Conservation (phyloP, 35 echinoderm and acorn worm species). For the Lytechinus pictus region DNA sequence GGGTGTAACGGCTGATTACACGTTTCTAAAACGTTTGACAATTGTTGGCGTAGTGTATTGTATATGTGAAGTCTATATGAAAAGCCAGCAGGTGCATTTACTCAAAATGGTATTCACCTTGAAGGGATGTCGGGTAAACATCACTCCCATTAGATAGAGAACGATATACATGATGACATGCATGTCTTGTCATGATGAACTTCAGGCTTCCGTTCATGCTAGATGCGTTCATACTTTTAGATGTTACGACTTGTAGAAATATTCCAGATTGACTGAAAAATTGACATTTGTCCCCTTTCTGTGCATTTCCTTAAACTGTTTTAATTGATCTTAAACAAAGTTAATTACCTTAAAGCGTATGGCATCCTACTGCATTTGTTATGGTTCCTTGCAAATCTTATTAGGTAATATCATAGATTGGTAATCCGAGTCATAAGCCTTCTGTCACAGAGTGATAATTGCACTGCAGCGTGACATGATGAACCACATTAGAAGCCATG, state of each 20-base stretch:
- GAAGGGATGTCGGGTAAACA: neutral
- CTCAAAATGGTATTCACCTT: neutral
- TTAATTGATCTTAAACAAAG: too few species aligned
- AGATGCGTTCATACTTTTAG: neutral
- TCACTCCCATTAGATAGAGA: neutral
- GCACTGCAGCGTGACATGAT: neutral
- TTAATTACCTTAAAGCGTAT: neutral
- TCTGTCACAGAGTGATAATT: neutral
- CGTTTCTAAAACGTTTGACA: neutral
- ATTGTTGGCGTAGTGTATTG: neutral
- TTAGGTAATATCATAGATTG: neutral
- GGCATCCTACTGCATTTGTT: neutral
- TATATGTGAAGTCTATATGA: neutral
- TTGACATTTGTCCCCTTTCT: too few species aligned
- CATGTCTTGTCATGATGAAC: neutral
- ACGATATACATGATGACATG: neutral
- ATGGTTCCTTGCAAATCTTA: neutral
- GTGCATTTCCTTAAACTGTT: too few species aligned
- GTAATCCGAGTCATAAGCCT: slow-evolving; percentile 2
- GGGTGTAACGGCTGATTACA: neutral
- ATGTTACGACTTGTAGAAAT: too few species aligned
- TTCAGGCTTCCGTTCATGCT: neutral
- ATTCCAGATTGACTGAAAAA: too few species aligned
- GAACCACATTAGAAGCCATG: neutral
- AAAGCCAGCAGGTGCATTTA: neutral